Evolutionary conservation across 1,140 invertebrate species (phyloP), one percentile per base, ranked within the genome.

Genomic region (Glossosoma conforme): DNA sequence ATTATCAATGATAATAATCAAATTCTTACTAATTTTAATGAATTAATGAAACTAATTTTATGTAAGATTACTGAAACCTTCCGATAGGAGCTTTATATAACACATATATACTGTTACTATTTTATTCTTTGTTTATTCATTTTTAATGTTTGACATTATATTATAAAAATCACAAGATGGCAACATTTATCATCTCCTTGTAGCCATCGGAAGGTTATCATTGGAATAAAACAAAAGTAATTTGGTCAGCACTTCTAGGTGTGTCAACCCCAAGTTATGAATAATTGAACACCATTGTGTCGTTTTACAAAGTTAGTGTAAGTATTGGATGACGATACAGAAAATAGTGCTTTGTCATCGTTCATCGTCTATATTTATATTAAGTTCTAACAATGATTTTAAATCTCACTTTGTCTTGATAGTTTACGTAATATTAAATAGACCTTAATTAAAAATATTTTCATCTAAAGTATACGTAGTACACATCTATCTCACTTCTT

Each of bases 401-500:
- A 38, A 51, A 51, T 51, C 48, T 51, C 48, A 51, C 48, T 51
- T 51, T 51, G 19, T 10, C 10, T 35, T 51, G 41, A 51, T 51
- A 51, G 48, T 44, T 43, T 35, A 14, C 36, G 25, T 44, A 51
- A 36, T 10, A 28, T 38, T 38, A 38, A 38, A 15, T 38, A 15
- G 17, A 38, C n/a, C 6, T 15, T 17, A 38, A 17, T 38, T 44
- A 44, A 28, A 19, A 21, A 44, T 50, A 18, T 41, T 28, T 35
- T 51, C 18, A 22, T 25, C 32, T 51, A 51, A 6, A 41, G 19
- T 42, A 25, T 44, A 41, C 46, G 28, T 44, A 52, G 28, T 54
- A 51, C 35, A 58, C 37, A 51, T 42, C 43, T 58, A 58, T 58
- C 56, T 58, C 56, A 58, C 56, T 58, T 58, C 43, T 46, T 40